These are phyloP conservation scores for Electrona antarctica DNA, from an alignment of 2,113 vertebrate genomes.

Conservation along the genomic window DNA sequence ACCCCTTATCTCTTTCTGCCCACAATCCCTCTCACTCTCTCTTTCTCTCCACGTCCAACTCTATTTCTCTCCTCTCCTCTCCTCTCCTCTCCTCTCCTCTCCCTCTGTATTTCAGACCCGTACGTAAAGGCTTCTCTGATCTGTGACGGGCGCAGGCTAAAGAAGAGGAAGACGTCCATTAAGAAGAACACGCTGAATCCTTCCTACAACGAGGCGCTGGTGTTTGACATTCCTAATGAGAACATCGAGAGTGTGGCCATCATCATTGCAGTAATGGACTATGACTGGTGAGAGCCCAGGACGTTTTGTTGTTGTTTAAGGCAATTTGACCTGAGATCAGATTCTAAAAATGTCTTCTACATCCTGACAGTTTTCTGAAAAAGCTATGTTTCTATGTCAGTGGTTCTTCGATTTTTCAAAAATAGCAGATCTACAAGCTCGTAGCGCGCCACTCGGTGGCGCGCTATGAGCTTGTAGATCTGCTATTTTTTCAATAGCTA, in stretches of 20 bases:
- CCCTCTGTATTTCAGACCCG: constrained; percentile 79
- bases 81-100: background rate
- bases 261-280: constrained; percentile 91
- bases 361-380: no score
- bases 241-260: constrained; percentile 90
- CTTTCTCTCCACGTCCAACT: constrained; percentile 5
- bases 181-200: constrained; percentile 96
- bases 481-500: no score
- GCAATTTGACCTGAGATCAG: no score
- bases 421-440: no score
- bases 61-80: background rate
- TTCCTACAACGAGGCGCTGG: constrained; percentile 91
- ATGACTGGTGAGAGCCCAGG: constrained; percentile 85
- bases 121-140: constrained; percentile 94
- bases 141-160: constrained; percentile 89
- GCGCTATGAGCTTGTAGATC: no score
- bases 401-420: no score
- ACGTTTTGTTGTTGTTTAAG: background rate
- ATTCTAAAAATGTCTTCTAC: no score
- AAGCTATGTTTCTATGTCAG: no score
- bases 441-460: no score
- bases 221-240: constrained; percentile 92
- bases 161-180: constrained; percentile 94
- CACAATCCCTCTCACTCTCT: background rate
- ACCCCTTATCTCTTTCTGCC: constrained; percentile 7